Conservation (phyloP, 2,797 vertebrate species). For the Scarus forsteni region DNA sequence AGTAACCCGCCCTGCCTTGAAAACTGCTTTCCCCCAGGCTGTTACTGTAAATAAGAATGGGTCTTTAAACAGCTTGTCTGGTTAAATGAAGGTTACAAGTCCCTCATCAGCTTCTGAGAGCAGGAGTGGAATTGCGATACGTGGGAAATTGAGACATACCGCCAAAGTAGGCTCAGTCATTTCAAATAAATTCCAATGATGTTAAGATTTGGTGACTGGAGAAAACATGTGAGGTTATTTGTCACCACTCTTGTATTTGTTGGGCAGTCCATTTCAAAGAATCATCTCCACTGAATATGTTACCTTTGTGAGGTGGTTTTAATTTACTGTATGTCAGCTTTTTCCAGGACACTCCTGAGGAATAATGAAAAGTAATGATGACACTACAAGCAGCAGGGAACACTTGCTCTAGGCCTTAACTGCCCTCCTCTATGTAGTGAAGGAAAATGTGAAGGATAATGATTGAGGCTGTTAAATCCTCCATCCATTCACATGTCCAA, state of each 20-base stretch:
- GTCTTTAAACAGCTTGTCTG: slow-evolving; percentile 22
- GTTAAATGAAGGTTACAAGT: slow-evolving; percentile 37
- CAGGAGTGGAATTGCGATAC: not conserved
- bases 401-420: not conserved
- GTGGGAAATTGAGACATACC: not conserved
- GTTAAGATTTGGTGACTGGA: slow-evolving; percentile 23
- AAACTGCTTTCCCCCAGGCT: slow-evolving; percentile 19
- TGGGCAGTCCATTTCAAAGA: slow-evolving; percentile 6
- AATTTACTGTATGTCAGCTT: not conserved
- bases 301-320: not conserved
- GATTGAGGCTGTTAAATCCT: not conserved
- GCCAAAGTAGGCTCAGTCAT: slow-evolving; percentile 10
- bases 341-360: not conserved
- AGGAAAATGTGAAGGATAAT: slow-evolving; percentile 2
- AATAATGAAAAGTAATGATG: not conserved
- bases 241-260: slow-evolving; percentile 11
- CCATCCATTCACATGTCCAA: not conserved
- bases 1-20: slow-evolving; percentile 5
- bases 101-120: not conserved
- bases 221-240: slow-evolving; percentile 18
- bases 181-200: slow-evolving; percentile 19
- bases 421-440: not conserved
- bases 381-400: slow-evolving; percentile 6
- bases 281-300: slow-evolving; percentile 1
- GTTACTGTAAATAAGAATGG: slow-evolving; percentile 22